phyloP scores from a whole-genome alignment of 1,140 invertebrate species.

The Cydia pomonella region DNA sequence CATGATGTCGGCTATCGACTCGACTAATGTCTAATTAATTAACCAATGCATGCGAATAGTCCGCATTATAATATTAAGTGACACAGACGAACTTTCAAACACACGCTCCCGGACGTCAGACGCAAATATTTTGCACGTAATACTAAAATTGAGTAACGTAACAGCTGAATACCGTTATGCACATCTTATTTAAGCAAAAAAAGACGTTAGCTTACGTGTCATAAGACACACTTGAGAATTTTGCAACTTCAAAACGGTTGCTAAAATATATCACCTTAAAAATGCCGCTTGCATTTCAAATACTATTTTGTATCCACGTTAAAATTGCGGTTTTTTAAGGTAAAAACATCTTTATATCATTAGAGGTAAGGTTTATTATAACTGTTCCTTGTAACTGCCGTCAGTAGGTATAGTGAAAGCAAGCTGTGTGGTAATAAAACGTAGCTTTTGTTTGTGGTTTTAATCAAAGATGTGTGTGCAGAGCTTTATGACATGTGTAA shows the following conservation, averaged over 20 bases:
- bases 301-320: conserved; percentile 5
- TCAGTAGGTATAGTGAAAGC: conserved; percentile 11
- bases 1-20: not conserved
- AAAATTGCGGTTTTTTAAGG: not conserved
- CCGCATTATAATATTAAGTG: conserved; percentile 15
- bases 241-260: not conserved
- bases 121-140: conserved; percentile 28
- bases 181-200: not conserved
- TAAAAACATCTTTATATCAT: not conserved
- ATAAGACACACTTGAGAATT: not conserved
- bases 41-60: conserved; percentile 4
- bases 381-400: not conserved
- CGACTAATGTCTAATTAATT: conserved; percentile 1
- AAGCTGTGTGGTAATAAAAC: not conserved
- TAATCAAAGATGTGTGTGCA: conserved; percentile 1
- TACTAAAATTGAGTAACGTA: conserved; percentile 28
- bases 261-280: conserved; percentile 5
- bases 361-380: not conserved
- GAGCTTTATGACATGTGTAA: not conserved
- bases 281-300: not conserved
- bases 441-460: conserved; percentile 24
- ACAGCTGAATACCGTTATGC: not conserved
- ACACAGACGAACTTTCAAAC: conserved; percentile 18
- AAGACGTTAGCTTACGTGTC: not conserved
- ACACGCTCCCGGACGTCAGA: conserved; percentile 22